Evolutionary conservation across 2,888 invertebrate genomes (phyloP), one percentile per base, ranked within the genome.

Genomic region (Meiosimyza platycephala): DNA sequence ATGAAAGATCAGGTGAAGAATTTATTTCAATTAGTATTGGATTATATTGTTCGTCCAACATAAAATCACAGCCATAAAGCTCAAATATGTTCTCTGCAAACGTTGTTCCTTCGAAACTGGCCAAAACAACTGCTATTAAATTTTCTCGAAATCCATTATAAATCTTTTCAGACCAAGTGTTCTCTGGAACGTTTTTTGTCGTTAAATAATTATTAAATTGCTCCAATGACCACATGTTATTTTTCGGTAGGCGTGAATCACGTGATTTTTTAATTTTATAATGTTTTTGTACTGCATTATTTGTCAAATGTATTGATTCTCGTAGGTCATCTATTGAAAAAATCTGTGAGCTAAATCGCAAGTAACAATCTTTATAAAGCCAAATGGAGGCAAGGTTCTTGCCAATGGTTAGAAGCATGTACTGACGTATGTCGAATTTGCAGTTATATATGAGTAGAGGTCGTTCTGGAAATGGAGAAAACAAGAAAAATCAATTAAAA

Each of bases 11-110:
- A 0, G 97, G 97, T 83, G 93, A 93, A 6, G 95, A 93, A 88
- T 97, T 97, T 78, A 97, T 95, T 89, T 97, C 97, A 80, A 97
- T 94, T 74, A 97, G 88, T 93, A 96, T 96, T 0, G 96, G 95
- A 75, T 91, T 90, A 79, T 92, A 94, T 80, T 94, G 93, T 80
- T 95, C 93, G 72, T 94, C 93, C 51, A 97, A 85, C 89, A 97
- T 93, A 84, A 97, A 97, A 87, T 97, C 97, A 69, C 96, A 96
- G 6, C 97, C 97, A 83, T 95, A 96, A 40, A 96, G 84, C 85
- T 97, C 96, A 86, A 96, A 97, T 74, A 93, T 92, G 80, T 94
- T 93, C 80, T 90, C 90, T 75, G 91, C 89, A 16, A 90, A 86
- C 48, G 91, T 90, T 79, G 93, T 89, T 76, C 91, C 90, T 77